Conservation (phyloP, 2,888 invertebrate genomes). For the Hoplodrina blanda region DNA sequence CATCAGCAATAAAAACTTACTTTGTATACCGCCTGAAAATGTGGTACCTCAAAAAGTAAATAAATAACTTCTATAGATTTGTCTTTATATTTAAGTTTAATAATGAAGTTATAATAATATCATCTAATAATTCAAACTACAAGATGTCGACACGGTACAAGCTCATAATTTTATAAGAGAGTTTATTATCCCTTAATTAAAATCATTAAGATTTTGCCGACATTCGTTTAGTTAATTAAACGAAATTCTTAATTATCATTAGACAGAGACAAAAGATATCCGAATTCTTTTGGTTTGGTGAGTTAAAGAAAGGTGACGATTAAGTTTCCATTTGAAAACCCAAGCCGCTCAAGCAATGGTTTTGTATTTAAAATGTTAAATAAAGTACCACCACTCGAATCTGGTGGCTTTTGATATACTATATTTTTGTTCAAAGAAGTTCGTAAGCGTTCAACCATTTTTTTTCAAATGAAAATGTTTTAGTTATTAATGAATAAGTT, state of each 20-base stretch:
- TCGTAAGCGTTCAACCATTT: too few species aligned
- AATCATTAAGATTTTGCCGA: conserved; percentile 47
- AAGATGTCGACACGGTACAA: conserved; percentile 41
- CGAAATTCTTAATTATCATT: conserved; percentile 55
- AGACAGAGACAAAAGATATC: conserved; percentile 40
- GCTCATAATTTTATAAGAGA: conserved; percentile 39
- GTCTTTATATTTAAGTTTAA: neutral
- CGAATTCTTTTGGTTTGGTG: conserved; percentile 39
- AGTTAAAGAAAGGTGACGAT: neutral
- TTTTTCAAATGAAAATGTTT: too few species aligned
- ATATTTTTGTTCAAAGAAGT: too few species aligned
- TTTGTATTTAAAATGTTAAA: too few species aligned
- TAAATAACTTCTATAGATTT: neutral
- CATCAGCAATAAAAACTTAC: neutral
- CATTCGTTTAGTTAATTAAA: conserved; percentile 57
- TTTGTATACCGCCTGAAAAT: neutral
- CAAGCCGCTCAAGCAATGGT: too few species aligned
- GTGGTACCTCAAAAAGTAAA: too few species aligned
- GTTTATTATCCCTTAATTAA: conserved; percentile 56
- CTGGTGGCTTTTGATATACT: too few species aligned
- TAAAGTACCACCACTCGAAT: too few species aligned
- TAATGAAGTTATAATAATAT: conserved; percentile 5
- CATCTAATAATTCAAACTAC: conserved; percentile 28
- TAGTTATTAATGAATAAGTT: too few species aligned
- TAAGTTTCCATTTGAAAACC: too few species aligned